Conservation (phyloP, 2,113 vertebrate species). For the Hippocampus guttulatus region DNA sequence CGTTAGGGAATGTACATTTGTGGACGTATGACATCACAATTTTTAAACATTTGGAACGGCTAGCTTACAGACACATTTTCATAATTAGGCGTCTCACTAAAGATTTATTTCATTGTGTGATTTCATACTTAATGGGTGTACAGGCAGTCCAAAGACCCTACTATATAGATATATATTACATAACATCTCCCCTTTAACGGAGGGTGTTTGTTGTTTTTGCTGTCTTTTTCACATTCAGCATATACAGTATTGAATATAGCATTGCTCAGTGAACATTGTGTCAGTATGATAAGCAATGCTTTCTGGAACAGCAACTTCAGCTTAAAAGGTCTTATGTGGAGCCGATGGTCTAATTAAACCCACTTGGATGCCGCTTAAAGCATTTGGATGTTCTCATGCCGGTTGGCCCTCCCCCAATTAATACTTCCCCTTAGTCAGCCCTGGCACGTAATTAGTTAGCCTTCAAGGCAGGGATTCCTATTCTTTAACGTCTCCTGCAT, state of each 20-base stretch:
- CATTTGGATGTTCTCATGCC: slow-evolving; percentile 15
- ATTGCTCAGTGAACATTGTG: neutral
- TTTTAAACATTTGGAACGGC: no score
- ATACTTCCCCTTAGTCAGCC: slow-evolving; percentile 2
- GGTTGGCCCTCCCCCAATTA: neutral
- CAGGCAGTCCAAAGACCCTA: no score
- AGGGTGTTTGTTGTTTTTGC: neutral
- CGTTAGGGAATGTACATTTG: no score
- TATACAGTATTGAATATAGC: neutral
- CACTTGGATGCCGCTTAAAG: slow-evolving; percentile 13
- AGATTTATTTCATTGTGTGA: no score
- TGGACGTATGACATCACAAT: no score
- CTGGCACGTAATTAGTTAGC: slow-evolving; percentile 12
- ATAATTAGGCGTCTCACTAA: no score
- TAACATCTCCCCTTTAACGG: neutral
- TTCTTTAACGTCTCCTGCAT: slow-evolving; percentile 2
- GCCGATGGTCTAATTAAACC: slow-evolving; percentile 12
- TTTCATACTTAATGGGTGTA: no score
- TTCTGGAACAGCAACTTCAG: slow-evolving; percentile 4
- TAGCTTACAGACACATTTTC: no score
- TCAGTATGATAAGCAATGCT: neutral
- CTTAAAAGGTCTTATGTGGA: neutral
- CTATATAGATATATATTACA: no score
- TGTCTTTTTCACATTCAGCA: neutral
- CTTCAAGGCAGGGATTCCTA: slow-evolving; percentile 21